A percentile compares a stretch with the other conserved stretches of the same genome.
Evolutionary conservation across 2,797 vertebrate genomes (phyloP).

Genomic region (Sandelia bainsii): DNA sequence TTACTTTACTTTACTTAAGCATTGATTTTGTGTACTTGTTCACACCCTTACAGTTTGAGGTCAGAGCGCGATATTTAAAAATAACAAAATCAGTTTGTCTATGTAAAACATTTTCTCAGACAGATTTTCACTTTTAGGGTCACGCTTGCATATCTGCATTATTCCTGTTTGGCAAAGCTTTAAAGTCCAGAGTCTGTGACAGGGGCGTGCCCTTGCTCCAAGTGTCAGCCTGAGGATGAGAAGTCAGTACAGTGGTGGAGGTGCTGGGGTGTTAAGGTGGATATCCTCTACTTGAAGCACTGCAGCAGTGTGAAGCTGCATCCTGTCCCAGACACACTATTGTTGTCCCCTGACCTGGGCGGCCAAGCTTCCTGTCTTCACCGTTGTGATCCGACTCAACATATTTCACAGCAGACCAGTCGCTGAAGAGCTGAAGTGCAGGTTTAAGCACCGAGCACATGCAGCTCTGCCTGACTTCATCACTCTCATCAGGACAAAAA

Average conservation of each 20-base stretch:
- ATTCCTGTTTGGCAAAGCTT: constrained; percentile 58
- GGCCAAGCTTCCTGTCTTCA: constrained; percentile 60
- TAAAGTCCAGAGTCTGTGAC: constrained; percentile 47
- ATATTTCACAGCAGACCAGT: constrained; percentile 12
- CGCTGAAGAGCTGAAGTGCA: neutral
- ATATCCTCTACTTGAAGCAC: constrained; percentile 66
- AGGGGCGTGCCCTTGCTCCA: constrained; percentile 14
- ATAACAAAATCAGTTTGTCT: constrained; percentile 15
- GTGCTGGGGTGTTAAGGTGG: constrained; percentile 48
- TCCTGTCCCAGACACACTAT: constrained; percentile 72
- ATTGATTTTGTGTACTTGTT: too few relatives aligned
- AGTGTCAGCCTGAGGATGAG: constrained; percentile 42
- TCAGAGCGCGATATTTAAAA: too few relatives aligned
- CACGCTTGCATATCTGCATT: constrained; percentile 17
- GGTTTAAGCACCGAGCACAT: neutral
- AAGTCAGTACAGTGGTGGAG: constrained; percentile 37
- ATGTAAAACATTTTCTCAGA: constrained; percentile 34
- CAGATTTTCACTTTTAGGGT: constrained; percentile 42
- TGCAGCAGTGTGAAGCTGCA: constrained; percentile 70
- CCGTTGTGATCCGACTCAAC: neutral
- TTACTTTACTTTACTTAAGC: too few relatives aligned
- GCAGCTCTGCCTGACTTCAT: constrained; percentile 11
- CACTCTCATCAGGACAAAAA: neutral
- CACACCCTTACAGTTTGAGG: too few relatives aligned
- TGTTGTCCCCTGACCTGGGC: constrained; percentile 57